Conservation (phyloP, 2,888 invertebrate genomes). For the Netelia virgata region DNA sequence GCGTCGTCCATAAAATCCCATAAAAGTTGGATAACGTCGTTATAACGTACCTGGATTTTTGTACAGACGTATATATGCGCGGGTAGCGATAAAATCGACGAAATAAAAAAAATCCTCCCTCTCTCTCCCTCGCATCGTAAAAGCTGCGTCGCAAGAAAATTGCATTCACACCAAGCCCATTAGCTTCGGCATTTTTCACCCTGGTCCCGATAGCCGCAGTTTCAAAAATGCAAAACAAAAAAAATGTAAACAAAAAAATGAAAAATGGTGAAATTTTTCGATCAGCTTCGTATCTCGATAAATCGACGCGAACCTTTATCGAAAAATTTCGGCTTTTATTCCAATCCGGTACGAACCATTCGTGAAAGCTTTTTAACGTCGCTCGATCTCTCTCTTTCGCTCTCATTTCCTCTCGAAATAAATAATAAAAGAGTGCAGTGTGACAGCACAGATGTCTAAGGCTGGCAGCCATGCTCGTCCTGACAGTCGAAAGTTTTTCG, state of each 20-base stretch:
- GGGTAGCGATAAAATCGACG: conserved; percentile 47
- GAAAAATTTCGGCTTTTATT: background rate
- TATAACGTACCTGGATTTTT: conserved; percentile 3
- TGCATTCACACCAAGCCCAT: conserved; percentile 14
- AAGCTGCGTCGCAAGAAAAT: conserved; percentile 42
- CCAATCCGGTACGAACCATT: background rate
- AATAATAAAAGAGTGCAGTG: conserved; percentile 59
- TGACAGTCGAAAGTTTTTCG: conserved; percentile 46
- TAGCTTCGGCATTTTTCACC: background rate
- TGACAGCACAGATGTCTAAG: conserved; percentile 59
- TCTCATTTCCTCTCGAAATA: conserved; percentile 16
- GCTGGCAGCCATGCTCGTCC: conserved; percentile 19
- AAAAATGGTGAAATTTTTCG: background rate
- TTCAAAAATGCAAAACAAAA: background rate
- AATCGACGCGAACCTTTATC: background rate
- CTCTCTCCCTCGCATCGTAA: conserved; percentile 7
- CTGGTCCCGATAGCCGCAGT: too few relatives aligned
- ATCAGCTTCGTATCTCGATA: background rate
- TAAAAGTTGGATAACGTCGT: conserved; percentile 58
- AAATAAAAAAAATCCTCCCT: conserved; percentile 27
- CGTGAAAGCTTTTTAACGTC: background rate
- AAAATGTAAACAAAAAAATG: conserved; percentile 8
- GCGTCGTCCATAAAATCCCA: conserved; percentile 42
- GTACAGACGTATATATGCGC: conserved; percentile 15
- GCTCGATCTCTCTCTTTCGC: background rate